These are phyloP conservation scores for Nomada fabriciana DNA, from an alignment of 2,888 invertebrate species.

Conservation along the genomic window DNA sequence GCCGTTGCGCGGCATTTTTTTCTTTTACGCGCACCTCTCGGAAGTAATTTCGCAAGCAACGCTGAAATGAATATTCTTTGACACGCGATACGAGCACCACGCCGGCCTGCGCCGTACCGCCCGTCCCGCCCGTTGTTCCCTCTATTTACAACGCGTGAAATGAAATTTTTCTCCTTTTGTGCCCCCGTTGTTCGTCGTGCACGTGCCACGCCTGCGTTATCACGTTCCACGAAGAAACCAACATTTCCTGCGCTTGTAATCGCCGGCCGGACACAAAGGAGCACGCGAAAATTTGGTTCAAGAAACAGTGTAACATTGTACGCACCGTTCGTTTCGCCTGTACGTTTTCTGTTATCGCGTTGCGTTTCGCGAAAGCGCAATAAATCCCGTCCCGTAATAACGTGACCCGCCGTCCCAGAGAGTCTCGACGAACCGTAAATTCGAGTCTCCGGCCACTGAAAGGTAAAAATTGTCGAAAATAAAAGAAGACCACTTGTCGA, in stretches of 20 bases:
- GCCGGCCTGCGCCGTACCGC: neutral
- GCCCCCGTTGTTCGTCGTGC: conserved; percentile 20
- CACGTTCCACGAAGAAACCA: neutral
- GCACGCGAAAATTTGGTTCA: neutral
- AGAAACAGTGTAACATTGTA: neutral
- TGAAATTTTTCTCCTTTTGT: conserved; percentile 35
- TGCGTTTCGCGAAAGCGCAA: no score
- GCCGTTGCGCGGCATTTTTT: conserved; percentile 56
- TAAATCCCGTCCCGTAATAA: no score
- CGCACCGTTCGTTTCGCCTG: neutral
- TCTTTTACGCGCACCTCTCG: conserved; percentile 54
- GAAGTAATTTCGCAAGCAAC: conserved; percentile 57
- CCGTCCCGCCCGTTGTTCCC: neutral
- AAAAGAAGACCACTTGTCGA: neutral
- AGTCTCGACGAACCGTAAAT: neutral
- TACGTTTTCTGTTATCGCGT: no score
- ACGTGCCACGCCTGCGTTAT: conserved; percentile 14
- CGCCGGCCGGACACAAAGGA: neutral
- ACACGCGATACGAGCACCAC: conserved; percentile 30
- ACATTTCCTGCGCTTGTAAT: neutral
- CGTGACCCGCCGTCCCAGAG: no score
- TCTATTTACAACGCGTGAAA: conserved; percentile 31
- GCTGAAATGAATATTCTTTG: conserved; percentile 56
- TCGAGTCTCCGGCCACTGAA: neutral
- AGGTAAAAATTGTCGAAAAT: neutral